Evolutionary conservation across 2,888 invertebrate genomes (phyloP), one percentile per base, ranked within the genome.

Genomic region (Deilephila elpenor): DNA sequence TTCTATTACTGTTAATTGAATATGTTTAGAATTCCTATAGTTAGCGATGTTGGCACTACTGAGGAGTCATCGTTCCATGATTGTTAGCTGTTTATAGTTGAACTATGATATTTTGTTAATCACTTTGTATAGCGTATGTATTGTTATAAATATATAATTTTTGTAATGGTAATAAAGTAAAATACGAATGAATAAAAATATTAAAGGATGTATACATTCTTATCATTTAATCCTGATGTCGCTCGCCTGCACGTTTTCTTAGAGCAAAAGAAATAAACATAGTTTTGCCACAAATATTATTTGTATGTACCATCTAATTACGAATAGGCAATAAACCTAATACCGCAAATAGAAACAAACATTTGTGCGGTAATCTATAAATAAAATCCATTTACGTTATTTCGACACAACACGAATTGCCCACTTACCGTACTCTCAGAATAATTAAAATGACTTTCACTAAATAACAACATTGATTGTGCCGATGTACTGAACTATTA

Each of bases 31-130:
- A 25, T 67, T 67, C 25, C 20, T 67, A 51, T 51, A 25, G 44
- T 67, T 67, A 77, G 75, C 76, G 75, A 75, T 77, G 74, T 78
- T 79, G 71, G 73, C 17, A 70, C 72, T 78, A 74, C 72, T 73
- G 71, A n/a, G 71, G 74, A 74, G 70, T 78, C 53, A 78, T 75
- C 75, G 51, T 76, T 73, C 62, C 71, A 78, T 78, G 72, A 70
- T 76, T 77, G 77, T 76, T 75, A 78, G 79, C 79, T 79, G 80
- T 78, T 82, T 75, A 67, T 75, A 74, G 70, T 75, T 64, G 64
- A 72, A 75, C 76, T 76, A 73, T 74, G 75, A 77, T 77, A 81
- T 74, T 79, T 79, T 80, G 77, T 81, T 80, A 74, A 80, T 78
- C 76, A 78, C 73, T 72, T 74, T 77, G 74, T 81, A 76, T 79